A percentile compares a stretch with the other conserved stretches of the same genome.
These are phyloP conservation scores for Bombus fervidus DNA, from an alignment of 1,140 invertebrate genomes.

Conservation along the genomic window DNA sequence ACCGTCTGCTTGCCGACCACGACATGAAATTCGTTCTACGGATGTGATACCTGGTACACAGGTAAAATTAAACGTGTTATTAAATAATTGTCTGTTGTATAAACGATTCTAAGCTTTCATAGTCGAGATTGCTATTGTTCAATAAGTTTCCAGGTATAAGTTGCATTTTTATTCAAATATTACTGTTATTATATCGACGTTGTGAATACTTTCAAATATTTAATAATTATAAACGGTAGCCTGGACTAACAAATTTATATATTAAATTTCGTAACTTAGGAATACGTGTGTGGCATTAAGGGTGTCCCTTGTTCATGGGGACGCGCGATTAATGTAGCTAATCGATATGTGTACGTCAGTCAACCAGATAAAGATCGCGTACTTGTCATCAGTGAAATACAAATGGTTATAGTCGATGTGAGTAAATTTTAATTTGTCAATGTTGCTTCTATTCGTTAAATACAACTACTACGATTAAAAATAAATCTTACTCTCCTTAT, in stretches of 20 bases:
- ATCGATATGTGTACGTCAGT: constrained; percentile 89
- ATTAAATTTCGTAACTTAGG: constrained; percentile 76
- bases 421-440: constrained; percentile 63
- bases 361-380: constrained; percentile 89
- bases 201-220: neutral
- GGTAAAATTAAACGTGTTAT: constrained; percentile 74
- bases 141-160: neutral
- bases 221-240: neutral
- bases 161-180: neutral
- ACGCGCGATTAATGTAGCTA: constrained; percentile 88
- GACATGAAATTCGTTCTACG: constrained; percentile 89
- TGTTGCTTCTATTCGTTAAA: neutral
- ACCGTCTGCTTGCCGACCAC: constrained; percentile 87
- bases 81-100: neutral
- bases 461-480: neutral
- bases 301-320: constrained; percentile 88
- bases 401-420: constrained; percentile 89
- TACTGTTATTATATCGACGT: neutral
- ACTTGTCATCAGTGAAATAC: constrained; percentile 88
- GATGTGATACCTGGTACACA: constrained; percentile 90
- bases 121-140: neutral
- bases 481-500: neutral
- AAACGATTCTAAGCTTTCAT: neutral
- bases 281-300: constrained; percentile 88
- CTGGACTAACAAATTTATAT: neutral